Conservation (phyloP, 1,140 invertebrate genomes). For the Elymnias hypermnestra region DNA sequence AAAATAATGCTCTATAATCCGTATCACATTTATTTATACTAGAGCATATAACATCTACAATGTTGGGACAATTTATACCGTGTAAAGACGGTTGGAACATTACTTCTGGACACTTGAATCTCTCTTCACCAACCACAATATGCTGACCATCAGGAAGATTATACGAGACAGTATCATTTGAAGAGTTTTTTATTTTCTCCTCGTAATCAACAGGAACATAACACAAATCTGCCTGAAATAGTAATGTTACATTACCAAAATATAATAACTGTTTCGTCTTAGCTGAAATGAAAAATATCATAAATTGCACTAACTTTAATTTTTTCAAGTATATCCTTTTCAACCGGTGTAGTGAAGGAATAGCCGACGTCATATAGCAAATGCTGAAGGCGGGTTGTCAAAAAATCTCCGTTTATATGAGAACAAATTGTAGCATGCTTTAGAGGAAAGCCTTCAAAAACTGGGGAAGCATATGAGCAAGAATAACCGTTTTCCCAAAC, state of each 20-base stretch:
- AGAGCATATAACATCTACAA: constrained; percentile 88
- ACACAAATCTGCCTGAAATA: constrained; percentile 72
- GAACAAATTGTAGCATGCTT: constrained; percentile 39
- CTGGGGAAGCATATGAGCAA: constrained; percentile 37
- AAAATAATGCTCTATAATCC: constrained; percentile 87
- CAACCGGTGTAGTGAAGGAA: constrained; percentile 44
- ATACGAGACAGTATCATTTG: constrained; percentile 78
- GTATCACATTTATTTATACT: constrained; percentile 90
- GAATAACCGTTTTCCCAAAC: constrained; percentile 47
- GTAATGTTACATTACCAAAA: not conserved
- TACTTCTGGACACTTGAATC: constrained; percentile 91
- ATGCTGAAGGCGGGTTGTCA: constrained; percentile 33
- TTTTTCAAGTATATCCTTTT: constrained; percentile 75
- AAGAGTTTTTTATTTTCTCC: constrained; percentile 16
- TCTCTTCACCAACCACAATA: constrained; percentile 88
- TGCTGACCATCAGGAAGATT: constrained; percentile 91
- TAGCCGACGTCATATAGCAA: constrained; percentile 40
- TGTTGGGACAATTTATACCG: constrained; percentile 85
- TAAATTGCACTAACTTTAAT: constrained; percentile 84
- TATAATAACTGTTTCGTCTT: too few species aligned
- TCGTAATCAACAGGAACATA: constrained; percentile 42
- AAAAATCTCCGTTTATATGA: constrained; percentile 32
- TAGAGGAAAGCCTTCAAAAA: constrained; percentile 56
- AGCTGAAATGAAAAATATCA: too few species aligned
- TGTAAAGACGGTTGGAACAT: constrained; percentile 89